Evolutionary conservation across 2,888 invertebrate species (phyloP).

Genomic region (Drosophila hamatofila): DNA sequence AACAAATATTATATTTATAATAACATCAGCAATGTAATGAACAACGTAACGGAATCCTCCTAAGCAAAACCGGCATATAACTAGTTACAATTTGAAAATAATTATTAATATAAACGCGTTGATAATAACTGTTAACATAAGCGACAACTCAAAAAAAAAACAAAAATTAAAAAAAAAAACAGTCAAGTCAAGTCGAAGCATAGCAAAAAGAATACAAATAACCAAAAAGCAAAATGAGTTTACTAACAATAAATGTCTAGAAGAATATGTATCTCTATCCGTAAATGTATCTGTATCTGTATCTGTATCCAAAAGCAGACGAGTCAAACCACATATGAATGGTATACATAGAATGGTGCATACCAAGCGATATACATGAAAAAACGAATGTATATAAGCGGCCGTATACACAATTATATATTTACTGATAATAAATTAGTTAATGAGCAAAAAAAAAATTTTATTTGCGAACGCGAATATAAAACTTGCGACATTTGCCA

Average conservation of each 20-base stretch:
- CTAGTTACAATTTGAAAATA: conserved; percentile 65
- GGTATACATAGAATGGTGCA: conserved; percentile 62
- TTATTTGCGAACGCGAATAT: conserved; percentile 49
- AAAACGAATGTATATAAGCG: conserved; percentile 59
- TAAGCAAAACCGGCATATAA: conserved; percentile 67
- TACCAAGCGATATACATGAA: conserved; percentile 64
- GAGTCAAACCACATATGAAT: conserved; percentile 71
- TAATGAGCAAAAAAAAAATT: conserved; percentile 50
- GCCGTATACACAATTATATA: conserved; percentile 59
- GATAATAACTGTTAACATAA: conserved; percentile 70
- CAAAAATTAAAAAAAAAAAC: too few species aligned
- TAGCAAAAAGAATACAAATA: conserved; percentile 60
- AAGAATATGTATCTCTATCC: conserved; percentile 42
- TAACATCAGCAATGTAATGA: conserved; percentile 53
- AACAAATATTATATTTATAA: conserved; percentile 38
- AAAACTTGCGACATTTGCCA: conserved; percentile 45
- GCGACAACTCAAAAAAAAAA: conserved; percentile 40
- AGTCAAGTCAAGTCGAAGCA: conserved; percentile 76
- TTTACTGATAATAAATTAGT: conserved; percentile 76
- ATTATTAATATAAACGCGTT: conserved; percentile 66
- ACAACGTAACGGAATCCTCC: conserved; percentile 76
- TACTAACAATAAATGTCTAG: conserved; percentile 65
- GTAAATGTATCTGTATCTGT: conserved; percentile 39
- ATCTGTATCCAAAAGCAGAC: conserved; percentile 43
- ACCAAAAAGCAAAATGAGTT: conserved; percentile 54